phyloP scores from a whole-genome alignment of 1,140 invertebrate species.

The Meteorus sp. region DNA sequence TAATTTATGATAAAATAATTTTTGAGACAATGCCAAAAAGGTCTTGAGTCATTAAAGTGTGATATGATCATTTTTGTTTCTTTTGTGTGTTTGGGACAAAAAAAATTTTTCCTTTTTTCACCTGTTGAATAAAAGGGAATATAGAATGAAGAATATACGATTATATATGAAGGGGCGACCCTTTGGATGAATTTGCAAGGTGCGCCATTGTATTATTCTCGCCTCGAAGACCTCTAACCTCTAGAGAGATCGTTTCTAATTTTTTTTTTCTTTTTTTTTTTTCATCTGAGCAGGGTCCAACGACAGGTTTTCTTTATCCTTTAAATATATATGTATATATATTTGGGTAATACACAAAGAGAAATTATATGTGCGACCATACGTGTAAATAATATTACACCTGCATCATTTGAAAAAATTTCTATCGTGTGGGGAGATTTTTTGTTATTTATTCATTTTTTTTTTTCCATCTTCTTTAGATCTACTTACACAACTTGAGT shows the following conservation, averaged over 20 bases:
- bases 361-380: conserved; percentile 21
- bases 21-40: no score
- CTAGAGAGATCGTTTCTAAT: no score
- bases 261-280: conserved; percentile 3
- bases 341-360: no score
- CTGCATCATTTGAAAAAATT: conserved; percentile 17
- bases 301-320: conserved; percentile 18
- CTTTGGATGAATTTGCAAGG: conserved; percentile 22
- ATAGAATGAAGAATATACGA: conserved; percentile 12
- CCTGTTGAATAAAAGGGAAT: conserved; percentile 18
- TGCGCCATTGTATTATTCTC: conserved; percentile 25
- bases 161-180: not conserved
- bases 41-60: not conserved
- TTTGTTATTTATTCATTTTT: not conserved
- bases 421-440: not conserved
- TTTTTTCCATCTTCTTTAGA: no score
- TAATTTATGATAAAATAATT: no score
- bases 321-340: conserved; percentile 14
- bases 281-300: not conserved
- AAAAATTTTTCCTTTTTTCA: conserved; percentile 25
- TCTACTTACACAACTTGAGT: no score
- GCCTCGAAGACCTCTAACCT: no score
- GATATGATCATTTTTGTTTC: not conserved
- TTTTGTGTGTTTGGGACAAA: not conserved
- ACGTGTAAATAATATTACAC: conserved; percentile 29